A percentile compares a stretch with the other conserved stretches of the same genome.
Evolutionary conservation across 2,797 vertebrate genomes (phyloP).

Genomic region (Poeciliopsis paucimaculata): DNA sequence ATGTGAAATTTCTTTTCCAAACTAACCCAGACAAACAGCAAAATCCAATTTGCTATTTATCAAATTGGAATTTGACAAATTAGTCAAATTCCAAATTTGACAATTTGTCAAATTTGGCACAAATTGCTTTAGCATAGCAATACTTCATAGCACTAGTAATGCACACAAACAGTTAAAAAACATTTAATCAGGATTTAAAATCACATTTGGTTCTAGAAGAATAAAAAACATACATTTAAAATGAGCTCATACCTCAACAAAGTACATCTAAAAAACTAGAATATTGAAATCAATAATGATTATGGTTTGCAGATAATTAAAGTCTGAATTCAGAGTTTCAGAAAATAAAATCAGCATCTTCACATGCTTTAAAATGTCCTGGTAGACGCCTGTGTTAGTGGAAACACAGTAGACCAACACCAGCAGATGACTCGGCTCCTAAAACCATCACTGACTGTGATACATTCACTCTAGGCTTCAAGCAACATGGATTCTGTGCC

Average conservation of each 20-base stretch:
- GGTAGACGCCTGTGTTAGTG: background rate
- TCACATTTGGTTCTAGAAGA: background rate
- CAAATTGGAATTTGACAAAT: no score
- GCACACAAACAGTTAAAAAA: background rate
- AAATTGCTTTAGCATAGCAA: no score
- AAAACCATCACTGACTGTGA: background rate
- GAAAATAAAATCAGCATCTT: background rate
- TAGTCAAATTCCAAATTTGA: no score
- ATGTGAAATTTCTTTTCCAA: background rate
- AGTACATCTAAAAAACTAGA: background rate
- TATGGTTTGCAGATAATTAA: background rate
- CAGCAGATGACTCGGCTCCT: background rate
- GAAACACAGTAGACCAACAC: background rate
- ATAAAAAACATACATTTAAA: background rate
- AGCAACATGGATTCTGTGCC: background rate
- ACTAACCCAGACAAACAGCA: background rate
- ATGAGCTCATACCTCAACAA: background rate
- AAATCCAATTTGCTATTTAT: background rate
- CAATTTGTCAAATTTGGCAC: no score
- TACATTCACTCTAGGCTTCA: background rate
- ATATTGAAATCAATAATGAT: background rate
- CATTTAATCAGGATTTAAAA: background rate
- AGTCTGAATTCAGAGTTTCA: background rate
- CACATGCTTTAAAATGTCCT: background rate
- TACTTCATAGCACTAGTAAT: background rate